phyloP scores from a whole-genome alignment of 2,797 vertebrate genomes.

The Knipowitschia caucasica region DNA sequence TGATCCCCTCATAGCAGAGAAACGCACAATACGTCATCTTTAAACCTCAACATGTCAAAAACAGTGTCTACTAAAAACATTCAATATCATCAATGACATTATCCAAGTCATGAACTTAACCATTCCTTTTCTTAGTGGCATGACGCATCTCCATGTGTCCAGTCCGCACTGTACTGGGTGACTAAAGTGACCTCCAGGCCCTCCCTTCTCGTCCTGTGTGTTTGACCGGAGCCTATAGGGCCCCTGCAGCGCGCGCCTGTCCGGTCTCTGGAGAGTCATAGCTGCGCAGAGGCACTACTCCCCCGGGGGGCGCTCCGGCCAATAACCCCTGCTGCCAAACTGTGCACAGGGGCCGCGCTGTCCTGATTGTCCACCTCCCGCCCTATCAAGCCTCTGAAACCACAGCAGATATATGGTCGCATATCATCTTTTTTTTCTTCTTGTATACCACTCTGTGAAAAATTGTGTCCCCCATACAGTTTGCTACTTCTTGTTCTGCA shows the following conservation, averaged over 20 bases:
- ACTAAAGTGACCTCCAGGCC: slow-evolving; percentile 20
- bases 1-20: no score
- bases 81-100: no score
- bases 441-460: slow-evolving; percentile 48
- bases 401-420: slow-evolving; percentile 50
- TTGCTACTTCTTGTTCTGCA: slow-evolving; percentile 28
- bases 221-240: slow-evolving; percentile 55
- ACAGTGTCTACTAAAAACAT: no score
- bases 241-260: slow-evolving; percentile 50
- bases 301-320: slow-evolving; percentile 51
- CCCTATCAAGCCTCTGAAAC: slow-evolving; percentile 51
- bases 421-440: slow-evolving; percentile 55
- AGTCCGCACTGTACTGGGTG: neutral
- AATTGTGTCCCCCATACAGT: slow-evolving; percentile 32
- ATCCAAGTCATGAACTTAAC: no score
- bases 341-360: slow-evolving; percentile 49
- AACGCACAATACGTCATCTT: no score
- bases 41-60: no score
- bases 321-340: slow-evolving; percentile 63
- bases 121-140: neutral
- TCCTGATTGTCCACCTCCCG: slow-evolving; percentile 63
- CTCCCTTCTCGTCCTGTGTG: slow-evolving; percentile 24
- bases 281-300: slow-evolving; percentile 24
- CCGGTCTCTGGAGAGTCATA: slow-evolving; percentile 51
- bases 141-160: neutral